Evolutionary conservation across 2,113 vertebrate genomes (phyloP).

Genomic region (Lamprologus speciosus): DNA sequence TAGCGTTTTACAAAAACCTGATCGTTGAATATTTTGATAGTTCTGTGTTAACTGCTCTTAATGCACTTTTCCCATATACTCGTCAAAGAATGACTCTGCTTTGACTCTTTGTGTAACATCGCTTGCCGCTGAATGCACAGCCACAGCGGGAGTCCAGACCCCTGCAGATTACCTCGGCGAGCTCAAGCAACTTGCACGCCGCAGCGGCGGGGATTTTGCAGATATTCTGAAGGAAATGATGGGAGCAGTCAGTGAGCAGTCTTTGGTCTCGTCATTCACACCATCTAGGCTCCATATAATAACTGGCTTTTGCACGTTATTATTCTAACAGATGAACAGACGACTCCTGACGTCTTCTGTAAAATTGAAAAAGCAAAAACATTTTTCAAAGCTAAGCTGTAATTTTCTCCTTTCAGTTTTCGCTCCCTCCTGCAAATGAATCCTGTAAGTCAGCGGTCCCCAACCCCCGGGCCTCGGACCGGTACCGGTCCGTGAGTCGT

Average conservation of each 20-base stretch:
- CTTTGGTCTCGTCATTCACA: too few species aligned
- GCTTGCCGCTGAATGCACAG: accelerated
- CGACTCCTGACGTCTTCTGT: neutral
- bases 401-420: neutral
- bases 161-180: neutral
- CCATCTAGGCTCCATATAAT: too few species aligned
- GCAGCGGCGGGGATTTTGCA: too few species aligned
- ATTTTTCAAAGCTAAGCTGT: neutral
- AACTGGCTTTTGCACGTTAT: neutral
- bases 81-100: neutral
- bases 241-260: too few species aligned
- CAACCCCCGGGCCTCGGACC: too few species aligned
- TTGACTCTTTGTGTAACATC: accelerated
- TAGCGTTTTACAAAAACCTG: too few species aligned
- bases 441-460: neutral
- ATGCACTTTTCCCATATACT: neutral
- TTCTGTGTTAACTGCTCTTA: neutral
- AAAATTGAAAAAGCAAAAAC: neutral
- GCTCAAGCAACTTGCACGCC: neutral
- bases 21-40: neutral
- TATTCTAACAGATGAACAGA: neutral
- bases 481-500: too few species aligned
- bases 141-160: too few species aligned
- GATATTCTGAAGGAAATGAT: too few species aligned
- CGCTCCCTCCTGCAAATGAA: neutral